Evolutionary conservation across 2,113 vertebrate genomes (phyloP).

Genomic region (Scomber japonicus): DNA sequence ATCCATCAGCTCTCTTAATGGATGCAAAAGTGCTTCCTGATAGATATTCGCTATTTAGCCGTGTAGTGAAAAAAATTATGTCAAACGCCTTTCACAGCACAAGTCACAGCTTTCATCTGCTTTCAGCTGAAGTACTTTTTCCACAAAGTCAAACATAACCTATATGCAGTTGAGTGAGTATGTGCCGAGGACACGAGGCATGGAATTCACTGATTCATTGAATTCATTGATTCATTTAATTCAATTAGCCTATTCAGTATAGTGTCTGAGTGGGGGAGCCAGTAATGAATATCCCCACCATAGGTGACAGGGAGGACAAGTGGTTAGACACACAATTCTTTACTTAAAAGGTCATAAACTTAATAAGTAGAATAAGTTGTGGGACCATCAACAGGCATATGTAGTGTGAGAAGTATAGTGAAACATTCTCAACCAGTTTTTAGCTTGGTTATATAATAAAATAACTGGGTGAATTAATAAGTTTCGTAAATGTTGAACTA

Average conservation of each 20-base stretch:
- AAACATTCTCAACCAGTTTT: conserved; percentile 15
- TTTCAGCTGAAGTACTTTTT: conserved; percentile 11
- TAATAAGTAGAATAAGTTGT: conserved; percentile 36
- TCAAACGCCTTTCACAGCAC: neutral
- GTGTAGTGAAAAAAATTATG: neutral
- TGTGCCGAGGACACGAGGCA: neutral
- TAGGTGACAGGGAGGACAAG: conserved; percentile 16
- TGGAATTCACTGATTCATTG: conserved; percentile 22
- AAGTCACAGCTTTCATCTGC: conserved; percentile 3
- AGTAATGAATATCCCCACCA: conserved; percentile 38
- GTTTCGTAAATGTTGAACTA: neutral
- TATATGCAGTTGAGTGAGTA: conserved; percentile 8
- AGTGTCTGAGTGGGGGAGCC: neutral
- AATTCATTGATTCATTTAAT: too few relatives aligned
- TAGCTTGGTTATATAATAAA: neutral
- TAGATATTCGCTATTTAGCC: conserved; percentile 23
- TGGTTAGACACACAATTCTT: conserved; percentile 12
- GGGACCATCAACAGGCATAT: conserved; percentile 10
- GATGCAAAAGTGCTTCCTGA: conserved; percentile 15
- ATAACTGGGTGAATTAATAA: neutral
- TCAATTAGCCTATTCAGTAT: conserved; percentile 4
- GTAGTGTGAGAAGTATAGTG: conserved; percentile 19
- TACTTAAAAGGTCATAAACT: conserved; percentile 54
- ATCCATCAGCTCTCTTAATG: conserved; percentile 6
- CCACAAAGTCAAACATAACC: neutral